phyloP scores from a whole-genome alignment of 1,140 invertebrate species.

The Platorchestia sp. region DNA sequence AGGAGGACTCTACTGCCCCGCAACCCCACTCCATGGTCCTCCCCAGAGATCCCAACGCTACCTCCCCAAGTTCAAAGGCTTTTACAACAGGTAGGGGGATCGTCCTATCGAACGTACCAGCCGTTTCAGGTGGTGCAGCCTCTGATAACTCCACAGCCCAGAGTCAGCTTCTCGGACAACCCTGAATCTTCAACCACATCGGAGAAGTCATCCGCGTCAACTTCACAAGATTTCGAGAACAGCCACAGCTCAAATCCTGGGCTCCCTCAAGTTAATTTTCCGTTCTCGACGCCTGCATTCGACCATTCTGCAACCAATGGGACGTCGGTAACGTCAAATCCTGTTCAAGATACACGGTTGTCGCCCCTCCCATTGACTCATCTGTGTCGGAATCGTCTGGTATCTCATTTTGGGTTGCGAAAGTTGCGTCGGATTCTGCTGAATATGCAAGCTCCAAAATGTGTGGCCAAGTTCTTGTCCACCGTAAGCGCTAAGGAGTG shows the following conservation, averaged over 20 bases:
- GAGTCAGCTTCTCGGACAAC: neutral
- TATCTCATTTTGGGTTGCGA: slow-evolving; percentile 62
- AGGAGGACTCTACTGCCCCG: slow-evolving; percentile 10
- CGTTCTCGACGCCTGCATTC: neutral
- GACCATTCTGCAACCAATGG: neutral
- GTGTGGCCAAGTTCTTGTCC: slow-evolving; percentile 61
- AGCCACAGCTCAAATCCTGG: neutral
- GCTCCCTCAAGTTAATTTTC: neutral
- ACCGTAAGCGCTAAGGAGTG: slow-evolving; percentile 63
- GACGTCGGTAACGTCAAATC: neutral
- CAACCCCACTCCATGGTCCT: slow-evolving; percentile 7
- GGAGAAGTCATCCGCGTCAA: slow-evolving; percentile 50
- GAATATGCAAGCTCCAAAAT: slow-evolving; percentile 61
- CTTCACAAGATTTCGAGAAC: neutral
- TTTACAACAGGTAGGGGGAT: slow-evolving; percentile 64
- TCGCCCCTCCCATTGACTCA: slow-evolving; percentile 60
- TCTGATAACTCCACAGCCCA: slow-evolving; percentile 36
- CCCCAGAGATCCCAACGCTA: slow-evolving; percentile 45
- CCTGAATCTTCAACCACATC: neutral
- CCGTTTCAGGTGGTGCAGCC: slow-evolving; percentile 59
- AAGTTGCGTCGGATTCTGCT: slow-evolving; percentile 59
- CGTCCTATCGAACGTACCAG: slow-evolving; percentile 65
- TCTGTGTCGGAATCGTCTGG: slow-evolving; percentile 59
- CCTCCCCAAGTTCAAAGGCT: slow-evolving; percentile 63
- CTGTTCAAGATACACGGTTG: neutral